These are phyloP conservation scores for Trissolcus basalis DNA, from an alignment of 1,140 invertebrate genomes.

Conservation along the genomic window DNA sequence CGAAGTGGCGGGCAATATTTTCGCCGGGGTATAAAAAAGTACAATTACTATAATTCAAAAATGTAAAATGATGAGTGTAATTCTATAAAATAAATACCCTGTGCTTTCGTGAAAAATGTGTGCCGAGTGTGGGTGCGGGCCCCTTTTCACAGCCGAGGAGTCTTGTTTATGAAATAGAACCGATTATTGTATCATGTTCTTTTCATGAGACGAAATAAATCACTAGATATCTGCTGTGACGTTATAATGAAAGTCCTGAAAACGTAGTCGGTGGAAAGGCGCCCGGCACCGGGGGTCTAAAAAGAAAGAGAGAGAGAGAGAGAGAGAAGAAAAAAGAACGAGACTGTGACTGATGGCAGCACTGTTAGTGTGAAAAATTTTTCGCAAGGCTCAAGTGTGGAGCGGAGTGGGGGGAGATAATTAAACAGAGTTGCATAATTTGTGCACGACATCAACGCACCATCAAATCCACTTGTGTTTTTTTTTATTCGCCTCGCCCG, in stretches of 20 bases:
- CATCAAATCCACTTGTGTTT: slow-evolving; percentile 35
- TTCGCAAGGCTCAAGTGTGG: slow-evolving; percentile 39
- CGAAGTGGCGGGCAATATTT: slow-evolving; percentile 33
- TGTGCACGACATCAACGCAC: slow-evolving; percentile 31
- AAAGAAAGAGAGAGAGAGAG: slow-evolving; percentile 8
- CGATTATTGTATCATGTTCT: slow-evolving; percentile 58
- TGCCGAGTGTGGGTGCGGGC: slow-evolving; percentile 34
- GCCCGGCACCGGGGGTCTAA: slow-evolving; percentile 20
- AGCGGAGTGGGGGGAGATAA: slow-evolving; percentile 38
- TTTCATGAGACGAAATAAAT: slow-evolving; percentile 56
- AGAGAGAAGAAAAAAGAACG: neutral
- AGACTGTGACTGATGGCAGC: slow-evolving; percentile 49
- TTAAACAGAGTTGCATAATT: slow-evolving; percentile 56
- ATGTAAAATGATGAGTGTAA: slow-evolving; percentile 45
- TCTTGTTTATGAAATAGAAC: slow-evolving; percentile 59
- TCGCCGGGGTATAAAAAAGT: slow-evolving; percentile 20
- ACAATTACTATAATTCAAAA: slow-evolving; percentile 54
- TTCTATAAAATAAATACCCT: slow-evolving; percentile 38
- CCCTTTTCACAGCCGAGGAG: slow-evolving; percentile 37
- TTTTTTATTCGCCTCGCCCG: slow-evolving; percentile 14
- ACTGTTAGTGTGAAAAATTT: slow-evolving; percentile 52
- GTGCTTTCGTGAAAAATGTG: slow-evolving; percentile 45
- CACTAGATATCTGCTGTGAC: slow-evolving; percentile 47
- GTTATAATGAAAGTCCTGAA: slow-evolving; percentile 50
- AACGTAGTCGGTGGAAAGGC: slow-evolving; percentile 37